Evolutionary conservation across 2,797 vertebrate genomes (phyloP).

Genomic region (Pelodytes ibericus): DNA sequence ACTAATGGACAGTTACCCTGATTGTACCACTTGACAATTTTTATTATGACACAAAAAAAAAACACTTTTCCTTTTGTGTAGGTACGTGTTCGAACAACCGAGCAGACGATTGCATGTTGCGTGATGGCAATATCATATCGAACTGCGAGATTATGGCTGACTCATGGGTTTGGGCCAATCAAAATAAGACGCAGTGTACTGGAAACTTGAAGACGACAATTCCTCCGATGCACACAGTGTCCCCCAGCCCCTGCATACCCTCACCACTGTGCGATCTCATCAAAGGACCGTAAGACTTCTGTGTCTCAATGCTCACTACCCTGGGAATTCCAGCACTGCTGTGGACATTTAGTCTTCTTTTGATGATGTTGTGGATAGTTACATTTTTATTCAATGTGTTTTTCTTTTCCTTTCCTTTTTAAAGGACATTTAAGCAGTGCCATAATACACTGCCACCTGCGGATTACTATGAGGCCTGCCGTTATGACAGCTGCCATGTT

Average conservation of each 20-base stretch:
- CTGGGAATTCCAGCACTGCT: too few relatives aligned
- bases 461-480: slow-evolving; percentile 69
- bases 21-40: too few relatives aligned
- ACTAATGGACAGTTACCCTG: too few relatives aligned
- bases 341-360: too few relatives aligned
- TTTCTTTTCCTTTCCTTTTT: not conserved
- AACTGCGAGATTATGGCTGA: slow-evolving; percentile 84
- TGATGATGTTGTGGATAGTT: too few relatives aligned
- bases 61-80: slow-evolving; percentile 59
- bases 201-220: slow-evolving; percentile 48
- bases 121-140: slow-evolving; percentile 69
- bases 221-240: not conserved
- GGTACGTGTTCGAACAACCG: slow-evolving; percentile 88
- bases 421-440: slow-evolving; percentile 63
- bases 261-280: slow-evolving; percentile 70
- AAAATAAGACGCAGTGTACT: slow-evolving; percentile 78
- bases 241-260: slow-evolving; percentile 28
- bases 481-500: slow-evolving; percentile 69
- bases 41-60: too few relatives aligned
- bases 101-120: slow-evolving; percentile 85
- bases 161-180: slow-evolving; percentile 79
- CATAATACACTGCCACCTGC: slow-evolving; percentile 48
- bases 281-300: slow-evolving; percentile 63
- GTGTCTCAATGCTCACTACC: not conserved
- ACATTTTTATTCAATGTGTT: not conserved